Percentiles rank a stretch among this genome's conserved stretches.
Conservation (phyloP, 2,797 vertebrate genomes). For the Falco cherrug region DNA sequence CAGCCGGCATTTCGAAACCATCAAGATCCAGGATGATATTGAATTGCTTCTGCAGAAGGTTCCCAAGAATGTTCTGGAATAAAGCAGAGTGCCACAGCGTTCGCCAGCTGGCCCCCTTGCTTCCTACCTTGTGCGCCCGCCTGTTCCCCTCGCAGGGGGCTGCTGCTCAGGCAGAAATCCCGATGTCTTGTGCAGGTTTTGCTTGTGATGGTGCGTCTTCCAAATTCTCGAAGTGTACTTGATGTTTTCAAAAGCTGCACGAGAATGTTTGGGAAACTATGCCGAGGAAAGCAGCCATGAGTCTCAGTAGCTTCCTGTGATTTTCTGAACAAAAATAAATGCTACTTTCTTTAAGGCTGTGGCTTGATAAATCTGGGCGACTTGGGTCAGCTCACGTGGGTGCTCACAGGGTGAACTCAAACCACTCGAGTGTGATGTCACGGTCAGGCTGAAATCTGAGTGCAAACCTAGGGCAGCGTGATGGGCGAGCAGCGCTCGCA, state of each 20-base stretch:
- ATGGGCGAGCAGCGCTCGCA: background rate
- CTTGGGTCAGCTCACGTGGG: background rate
- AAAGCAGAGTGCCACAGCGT: background rate
- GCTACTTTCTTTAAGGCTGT: background rate
- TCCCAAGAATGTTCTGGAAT: background rate
- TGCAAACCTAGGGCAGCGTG: fast-evolving
- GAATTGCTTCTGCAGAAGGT: conserved; percentile 83
- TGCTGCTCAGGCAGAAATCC: conserved; percentile 38
- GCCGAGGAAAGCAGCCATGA: background rate
- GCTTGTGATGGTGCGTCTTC: conserved; percentile 85
- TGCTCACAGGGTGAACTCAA: background rate
- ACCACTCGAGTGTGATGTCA: fast-evolving
- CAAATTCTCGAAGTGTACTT: conserved; percentile 78
- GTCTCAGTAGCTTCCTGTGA: background rate
- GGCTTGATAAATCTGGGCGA: background rate
- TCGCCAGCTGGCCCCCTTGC: background rate
- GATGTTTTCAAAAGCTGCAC: conserved; percentile 80
- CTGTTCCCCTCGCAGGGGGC: background rate
- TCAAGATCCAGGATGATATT: conserved; percentile 87
- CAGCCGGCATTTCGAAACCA: conserved; percentile 89
- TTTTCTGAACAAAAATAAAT: conserved; percentile 44
- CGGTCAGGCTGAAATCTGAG: background rate
- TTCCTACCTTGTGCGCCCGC: background rate
- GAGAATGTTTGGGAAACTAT: conserved; percentile 28
- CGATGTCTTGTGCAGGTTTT: conserved; percentile 72